Conservation (phyloP, 1,140 invertebrate species). For the Halyomorpha halys region DNA sequence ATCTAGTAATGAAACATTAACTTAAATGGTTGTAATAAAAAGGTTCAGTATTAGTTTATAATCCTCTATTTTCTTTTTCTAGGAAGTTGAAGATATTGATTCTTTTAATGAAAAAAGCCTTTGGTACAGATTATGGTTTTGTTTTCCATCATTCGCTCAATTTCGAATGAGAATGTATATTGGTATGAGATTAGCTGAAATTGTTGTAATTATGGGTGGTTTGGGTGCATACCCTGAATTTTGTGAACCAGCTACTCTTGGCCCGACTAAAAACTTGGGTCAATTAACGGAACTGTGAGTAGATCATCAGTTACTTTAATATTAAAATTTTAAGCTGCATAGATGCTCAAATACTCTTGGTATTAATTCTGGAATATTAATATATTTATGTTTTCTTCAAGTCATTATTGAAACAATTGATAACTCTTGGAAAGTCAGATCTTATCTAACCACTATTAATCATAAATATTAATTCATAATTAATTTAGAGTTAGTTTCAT, state of each 20-base stretch:
- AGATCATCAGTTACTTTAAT: too few relatives aligned
- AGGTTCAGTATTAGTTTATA: neutral
- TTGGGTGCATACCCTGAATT: slow-evolving; percentile 78
- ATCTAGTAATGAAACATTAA: neutral
- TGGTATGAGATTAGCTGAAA: slow-evolving; percentile 81
- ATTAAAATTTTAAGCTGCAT: too few relatives aligned
- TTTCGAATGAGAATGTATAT: slow-evolving; percentile 84
- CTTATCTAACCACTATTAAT: too few relatives aligned
- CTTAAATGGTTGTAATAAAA: neutral
- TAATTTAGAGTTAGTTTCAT: too few relatives aligned
- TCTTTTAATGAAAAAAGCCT: slow-evolving; percentile 54
- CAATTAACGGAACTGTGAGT: slow-evolving; percentile 12
- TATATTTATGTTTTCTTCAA: neutral
- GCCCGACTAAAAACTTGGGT: slow-evolving; percentile 44
- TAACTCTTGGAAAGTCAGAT: too few relatives aligned
- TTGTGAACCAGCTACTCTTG: slow-evolving; percentile 62
- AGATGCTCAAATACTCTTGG: too few relatives aligned
- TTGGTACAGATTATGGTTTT: slow-evolving; percentile 69
- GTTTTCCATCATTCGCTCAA: slow-evolving; percentile 73
- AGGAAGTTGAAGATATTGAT: slow-evolving; percentile 60
- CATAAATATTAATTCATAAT: too few relatives aligned
- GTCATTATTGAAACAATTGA: too few relatives aligned
- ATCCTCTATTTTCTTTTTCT: slow-evolving; percentile 34
- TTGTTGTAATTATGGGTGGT: slow-evolving; percentile 80
- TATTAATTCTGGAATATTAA: neutral